Percentiles rank a stretch among this genome's conserved stretches.
phyloP scores from a whole-genome alignment of 2,888 invertebrate genomes.

The Strigamia maritima region DNA sequence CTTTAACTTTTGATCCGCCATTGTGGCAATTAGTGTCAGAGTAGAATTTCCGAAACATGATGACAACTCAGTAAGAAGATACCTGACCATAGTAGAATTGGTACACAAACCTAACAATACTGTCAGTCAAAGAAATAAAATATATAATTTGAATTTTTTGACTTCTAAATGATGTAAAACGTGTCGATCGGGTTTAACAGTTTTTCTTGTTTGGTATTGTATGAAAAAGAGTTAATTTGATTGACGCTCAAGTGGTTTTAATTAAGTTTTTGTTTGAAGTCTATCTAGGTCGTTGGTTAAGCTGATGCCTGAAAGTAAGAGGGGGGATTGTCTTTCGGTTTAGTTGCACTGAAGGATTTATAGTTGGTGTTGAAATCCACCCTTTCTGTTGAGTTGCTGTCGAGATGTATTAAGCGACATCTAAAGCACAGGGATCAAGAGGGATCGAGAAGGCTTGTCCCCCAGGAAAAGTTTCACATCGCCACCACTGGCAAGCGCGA shows the following conservation, averaged over 20 bases:
- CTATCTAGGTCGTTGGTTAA: background rate
- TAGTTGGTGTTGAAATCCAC: constrained; percentile 19
- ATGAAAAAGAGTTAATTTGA: background rate
- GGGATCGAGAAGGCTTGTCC: constrained; percentile 23
- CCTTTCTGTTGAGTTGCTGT: constrained; percentile 15
- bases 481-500: constrained; percentile 16
- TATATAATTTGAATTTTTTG: too few relatives aligned
- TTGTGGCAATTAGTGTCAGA: too few relatives aligned
- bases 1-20: too few relatives aligned
- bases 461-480: constrained; percentile 23
- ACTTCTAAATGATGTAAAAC: too few relatives aligned
- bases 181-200: too few relatives aligned
- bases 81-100: too few relatives aligned
- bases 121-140: too few relatives aligned
- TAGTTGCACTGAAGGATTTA: constrained; percentile 13
- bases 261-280: background rate
- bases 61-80: too few relatives aligned
- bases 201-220: too few relatives aligned
- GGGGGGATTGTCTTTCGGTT: background rate
- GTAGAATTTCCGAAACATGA: too few relatives aligned
- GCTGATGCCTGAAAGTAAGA: background rate
- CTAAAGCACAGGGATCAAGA: constrained; percentile 9
- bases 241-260: background rate
- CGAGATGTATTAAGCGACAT: constrained; percentile 23
- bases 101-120: too few relatives aligned